phyloP scores from a whole-genome alignment of 2,888 invertebrate species.

The Cephus spinipes region DNA sequence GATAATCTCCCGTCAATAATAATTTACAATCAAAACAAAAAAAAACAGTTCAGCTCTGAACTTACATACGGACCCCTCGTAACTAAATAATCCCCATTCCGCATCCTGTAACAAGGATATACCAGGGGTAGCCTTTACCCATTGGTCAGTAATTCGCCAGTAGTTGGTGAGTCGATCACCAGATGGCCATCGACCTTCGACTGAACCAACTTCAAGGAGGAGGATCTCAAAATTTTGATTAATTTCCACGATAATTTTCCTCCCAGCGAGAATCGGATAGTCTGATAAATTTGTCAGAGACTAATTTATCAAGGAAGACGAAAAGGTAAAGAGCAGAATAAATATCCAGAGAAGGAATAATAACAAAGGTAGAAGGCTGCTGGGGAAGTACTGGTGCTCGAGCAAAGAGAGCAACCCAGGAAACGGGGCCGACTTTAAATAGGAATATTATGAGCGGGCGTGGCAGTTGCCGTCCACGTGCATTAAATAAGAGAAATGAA shows the following conservation, averaged over 20 bases:
- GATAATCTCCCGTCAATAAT: background rate
- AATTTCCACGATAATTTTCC: too few relatives aligned
- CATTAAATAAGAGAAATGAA: background rate
- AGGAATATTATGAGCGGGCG: background rate
- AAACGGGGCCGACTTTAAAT: background rate
- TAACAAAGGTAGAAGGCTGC: background rate
- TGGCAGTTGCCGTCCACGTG: background rate
- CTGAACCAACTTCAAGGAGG: too few relatives aligned
- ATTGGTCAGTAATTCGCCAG: too few relatives aligned
- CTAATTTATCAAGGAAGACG: conserved; percentile 17
- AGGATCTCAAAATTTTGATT: too few relatives aligned
- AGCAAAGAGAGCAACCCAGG: background rate
- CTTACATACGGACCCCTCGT: background rate
- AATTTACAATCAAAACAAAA: background rate
- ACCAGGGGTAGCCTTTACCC: too few relatives aligned
- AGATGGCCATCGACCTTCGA: too few relatives aligned
- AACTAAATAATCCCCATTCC: background rate
- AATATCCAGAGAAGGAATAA: background rate
- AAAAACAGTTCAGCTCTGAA: background rate
- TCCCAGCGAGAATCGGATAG: too few relatives aligned
- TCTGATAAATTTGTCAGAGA: too few relatives aligned
- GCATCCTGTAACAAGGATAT: background rate
- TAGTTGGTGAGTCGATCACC: too few relatives aligned
- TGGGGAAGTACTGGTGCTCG: background rate
- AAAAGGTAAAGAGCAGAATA: conserved; percentile 5